These are phyloP conservation scores for Sebastes reedi DNA, from an alignment of 2,797 vertebrate species.

Conservation along the genomic window DNA sequence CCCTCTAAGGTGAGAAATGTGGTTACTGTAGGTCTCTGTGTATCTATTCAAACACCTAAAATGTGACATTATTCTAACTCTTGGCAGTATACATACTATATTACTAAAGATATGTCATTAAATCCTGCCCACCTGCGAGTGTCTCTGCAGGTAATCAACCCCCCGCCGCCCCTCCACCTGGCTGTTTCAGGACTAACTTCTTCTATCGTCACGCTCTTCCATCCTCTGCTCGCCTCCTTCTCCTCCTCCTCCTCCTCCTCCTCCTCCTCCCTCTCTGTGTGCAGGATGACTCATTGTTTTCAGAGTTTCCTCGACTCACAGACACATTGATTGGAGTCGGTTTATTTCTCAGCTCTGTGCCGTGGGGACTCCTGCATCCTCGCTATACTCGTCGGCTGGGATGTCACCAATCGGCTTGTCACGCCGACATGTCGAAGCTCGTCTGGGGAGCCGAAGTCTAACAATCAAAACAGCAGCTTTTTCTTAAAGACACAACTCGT, in stretches of 20 bases:
- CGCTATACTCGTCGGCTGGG: not conserved
- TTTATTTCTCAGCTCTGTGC: not conserved
- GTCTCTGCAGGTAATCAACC: slow-evolving; percentile 7
- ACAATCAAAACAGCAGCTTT: not conserved
- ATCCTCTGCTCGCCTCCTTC: not conserved
- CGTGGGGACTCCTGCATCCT: not conserved
- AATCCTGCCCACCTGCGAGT: not conserved
- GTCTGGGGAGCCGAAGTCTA: not conserved
- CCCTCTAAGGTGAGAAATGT: slow-evolving; percentile 47
- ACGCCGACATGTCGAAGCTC: not conserved
- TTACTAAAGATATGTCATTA: not conserved
- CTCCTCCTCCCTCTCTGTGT: not conserved
- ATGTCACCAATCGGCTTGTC: not conserved
- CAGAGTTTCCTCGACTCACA: slow-evolving; percentile 8
- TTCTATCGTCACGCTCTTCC: not conserved
- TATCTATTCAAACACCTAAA: not conserved
- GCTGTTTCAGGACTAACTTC: not conserved
- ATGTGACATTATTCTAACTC: no score
- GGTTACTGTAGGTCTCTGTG: not conserved
- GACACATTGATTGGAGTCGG: not conserved
- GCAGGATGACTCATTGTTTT: slow-evolving; percentile 41
- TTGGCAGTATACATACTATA: not conserved
- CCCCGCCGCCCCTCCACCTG: slow-evolving; percentile 2
- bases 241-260: not conserved
- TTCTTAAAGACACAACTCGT: not conserved